phyloP scores from a whole-genome alignment of 2,888 invertebrate genomes.

The Steinernema scapterisci region DNA sequence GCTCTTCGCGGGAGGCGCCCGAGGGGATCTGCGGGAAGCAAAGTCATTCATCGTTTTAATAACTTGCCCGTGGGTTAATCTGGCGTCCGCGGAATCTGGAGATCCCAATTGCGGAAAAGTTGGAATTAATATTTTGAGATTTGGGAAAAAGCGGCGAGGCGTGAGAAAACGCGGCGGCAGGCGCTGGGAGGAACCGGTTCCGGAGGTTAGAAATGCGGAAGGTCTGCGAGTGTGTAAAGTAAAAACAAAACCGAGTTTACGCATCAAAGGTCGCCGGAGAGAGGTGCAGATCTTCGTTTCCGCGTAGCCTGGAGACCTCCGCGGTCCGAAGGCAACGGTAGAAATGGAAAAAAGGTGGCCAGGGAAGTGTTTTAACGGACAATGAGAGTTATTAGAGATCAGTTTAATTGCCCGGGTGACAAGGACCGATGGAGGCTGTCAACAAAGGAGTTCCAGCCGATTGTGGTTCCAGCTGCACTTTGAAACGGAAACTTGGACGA shows the following conservation, averaged over 20 bases:
- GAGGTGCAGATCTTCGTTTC: too few relatives aligned
- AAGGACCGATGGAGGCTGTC: too few relatives aligned
- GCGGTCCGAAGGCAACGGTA: too few relatives aligned
- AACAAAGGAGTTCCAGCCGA: too few relatives aligned
- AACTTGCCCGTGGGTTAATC: background rate
- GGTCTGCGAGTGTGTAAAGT: background rate
- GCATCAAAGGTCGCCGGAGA: background rate
- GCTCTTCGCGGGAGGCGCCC: background rate
- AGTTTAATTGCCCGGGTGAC: too few relatives aligned
- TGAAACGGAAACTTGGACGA: too few relatives aligned
- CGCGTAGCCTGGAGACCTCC: too few relatives aligned
- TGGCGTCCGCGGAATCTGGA: background rate
- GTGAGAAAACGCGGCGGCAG: background rate
- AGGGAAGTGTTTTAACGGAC: too few relatives aligned
- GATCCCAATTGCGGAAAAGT: background rate
- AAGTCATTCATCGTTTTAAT: slow-evolving; percentile 16
- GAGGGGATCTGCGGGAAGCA: background rate
- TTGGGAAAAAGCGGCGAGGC: background rate
- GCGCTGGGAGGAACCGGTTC: background rate
- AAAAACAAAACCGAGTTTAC: background rate
- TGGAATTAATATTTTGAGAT: background rate
- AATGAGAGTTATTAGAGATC: too few relatives aligned
- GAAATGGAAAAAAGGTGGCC: too few relatives aligned
- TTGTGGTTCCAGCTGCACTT: too few relatives aligned
- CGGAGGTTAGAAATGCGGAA: background rate